Evolutionary conservation across 2,113 vertebrate genomes (phyloP), one percentile per base, ranked within the genome.

Genomic region (Coturnix japonica): DNA sequence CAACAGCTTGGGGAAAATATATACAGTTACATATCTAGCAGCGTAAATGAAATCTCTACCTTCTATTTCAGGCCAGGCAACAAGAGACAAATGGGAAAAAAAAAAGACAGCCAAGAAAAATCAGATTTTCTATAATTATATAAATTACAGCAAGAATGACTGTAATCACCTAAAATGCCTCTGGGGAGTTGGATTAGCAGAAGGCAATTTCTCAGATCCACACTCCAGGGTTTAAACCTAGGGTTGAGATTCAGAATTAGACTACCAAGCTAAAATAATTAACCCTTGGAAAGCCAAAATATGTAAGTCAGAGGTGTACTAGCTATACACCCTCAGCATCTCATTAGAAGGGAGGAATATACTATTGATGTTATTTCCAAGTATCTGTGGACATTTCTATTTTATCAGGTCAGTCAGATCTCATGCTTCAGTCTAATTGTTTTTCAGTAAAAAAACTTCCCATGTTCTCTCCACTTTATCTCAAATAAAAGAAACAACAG

Each of bases 171-270:
- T 97, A 96, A 98, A 96, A 97, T 97, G 96, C 97, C 98, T 97
- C 97, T 97, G 90, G 97, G 96, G 97, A 97, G 88, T 86, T 97
- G 96, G 97, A 96, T 97, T 97, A 97, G 97, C 95, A 97, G 97
- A 97, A 98, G 97, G 97, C 97, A 98, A 97, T 98, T 98, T 98
- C 97, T 98, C 97, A 97, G 97, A 98, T 96, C 96, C 94, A 94
- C 96, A 98, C 97, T 97, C 96, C 79, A 93, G 97, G 97, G 96
- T 97, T 96, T 95, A 97, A 98, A 97, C 87, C 96, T 93, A 80
- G 69, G 81, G 71, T 85, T 96, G 96, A 91, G 94, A 92, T 93
- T 95, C 82, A 90, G 89, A 96, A 96, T 94, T 92, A 97, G 96
- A 90, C 84, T 87, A 93, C 92, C 87, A 95, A 93, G 88, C 85